Percentiles rank a stretch among this genome's conserved stretches.
Conservation (phyloP, 1,140 invertebrate species). For the Drosophila sucinea region DNA sequence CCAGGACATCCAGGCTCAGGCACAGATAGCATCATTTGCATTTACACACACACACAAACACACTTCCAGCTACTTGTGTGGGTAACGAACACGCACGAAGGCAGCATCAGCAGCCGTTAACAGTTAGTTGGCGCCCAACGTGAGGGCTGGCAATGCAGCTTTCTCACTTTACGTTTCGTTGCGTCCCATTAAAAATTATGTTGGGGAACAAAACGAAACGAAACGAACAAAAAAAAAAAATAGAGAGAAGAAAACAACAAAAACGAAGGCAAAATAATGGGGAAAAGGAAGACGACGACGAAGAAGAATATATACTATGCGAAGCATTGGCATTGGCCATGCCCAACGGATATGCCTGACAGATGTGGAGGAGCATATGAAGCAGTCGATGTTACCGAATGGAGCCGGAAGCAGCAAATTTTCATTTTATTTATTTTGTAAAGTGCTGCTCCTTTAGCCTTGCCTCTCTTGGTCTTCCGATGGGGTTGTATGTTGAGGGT, state of each 20-base stretch:
- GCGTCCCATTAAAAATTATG: constrained; percentile 81
- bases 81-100: constrained; percentile 44
- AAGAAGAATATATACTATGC: constrained; percentile 1
- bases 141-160: constrained; percentile 48
- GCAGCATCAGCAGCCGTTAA: constrained; percentile 59
- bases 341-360: constrained; percentile 57
- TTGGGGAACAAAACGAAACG: constrained; percentile 28
- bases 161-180: constrained; percentile 78
- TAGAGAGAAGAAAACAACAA: background rate
- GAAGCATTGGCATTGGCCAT: constrained; percentile 60
- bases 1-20: constrained; percentile 28
- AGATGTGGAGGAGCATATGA: constrained; percentile 41
- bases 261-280: background rate
- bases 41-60: constrained; percentile 45
- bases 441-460: constrained; percentile 49
- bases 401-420: constrained; percentile 76
- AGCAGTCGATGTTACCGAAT: background rate
- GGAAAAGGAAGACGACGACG: background rate
- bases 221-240: constrained; percentile 37
- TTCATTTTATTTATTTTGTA: constrained; percentile 80
- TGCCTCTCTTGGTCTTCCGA: constrained; percentile 1
- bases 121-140: constrained; percentile 60
- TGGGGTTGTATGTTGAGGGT: background rate
- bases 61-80: constrained; percentile 12
- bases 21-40: constrained; percentile 79